phyloP scores from a whole-genome alignment of 2,797 vertebrate genomes.

The Allobates femoralis region DNA sequence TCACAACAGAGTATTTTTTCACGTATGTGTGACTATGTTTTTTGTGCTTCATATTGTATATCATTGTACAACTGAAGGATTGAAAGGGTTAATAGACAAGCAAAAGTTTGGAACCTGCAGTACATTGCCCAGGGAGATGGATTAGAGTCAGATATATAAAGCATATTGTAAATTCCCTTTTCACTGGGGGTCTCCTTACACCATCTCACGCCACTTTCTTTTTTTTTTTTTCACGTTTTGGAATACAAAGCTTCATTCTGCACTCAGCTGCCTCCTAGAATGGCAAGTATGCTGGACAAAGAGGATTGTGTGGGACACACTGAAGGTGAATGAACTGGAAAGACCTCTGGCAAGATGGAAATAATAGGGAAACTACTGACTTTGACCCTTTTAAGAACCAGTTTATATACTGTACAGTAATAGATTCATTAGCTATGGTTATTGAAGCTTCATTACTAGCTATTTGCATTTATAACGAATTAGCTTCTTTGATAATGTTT shows the following conservation, averaged over 20 bases:
- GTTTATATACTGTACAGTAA: neutral
- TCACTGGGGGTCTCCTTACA: constrained; percentile 17
- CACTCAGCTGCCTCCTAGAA: constrained; percentile 44
- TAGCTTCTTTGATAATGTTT: neutral
- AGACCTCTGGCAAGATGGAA: constrained; percentile 27
- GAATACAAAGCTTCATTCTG: constrained; percentile 57
- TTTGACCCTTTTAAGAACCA: neutral
- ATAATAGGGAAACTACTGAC: constrained; percentile 6
- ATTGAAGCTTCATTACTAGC: neutral
- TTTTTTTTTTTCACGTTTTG: constrained; percentile 40
- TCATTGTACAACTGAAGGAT: too few species aligned
- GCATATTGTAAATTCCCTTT: constrained; percentile 24
- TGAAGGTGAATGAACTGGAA: constrained; percentile 61
- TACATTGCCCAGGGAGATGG: constrained; percentile 3
- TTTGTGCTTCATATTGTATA: too few species aligned
- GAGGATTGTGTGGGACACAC: constrained; percentile 59
- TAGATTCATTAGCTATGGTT: neutral
- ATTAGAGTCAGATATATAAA: constrained; percentile 25
- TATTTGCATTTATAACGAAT: neutral
- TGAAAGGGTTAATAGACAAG: neutral
- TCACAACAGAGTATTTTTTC: too few species aligned
- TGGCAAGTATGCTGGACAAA: constrained; percentile 54
- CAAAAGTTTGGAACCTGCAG: neutral
- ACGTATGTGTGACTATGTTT: too few species aligned
- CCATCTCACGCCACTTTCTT: constrained; percentile 50